These are phyloP conservation scores for Halcyon malimbica DNA, from an alignment of 2,113 vertebrate species.

Conservation along the genomic window DNA sequence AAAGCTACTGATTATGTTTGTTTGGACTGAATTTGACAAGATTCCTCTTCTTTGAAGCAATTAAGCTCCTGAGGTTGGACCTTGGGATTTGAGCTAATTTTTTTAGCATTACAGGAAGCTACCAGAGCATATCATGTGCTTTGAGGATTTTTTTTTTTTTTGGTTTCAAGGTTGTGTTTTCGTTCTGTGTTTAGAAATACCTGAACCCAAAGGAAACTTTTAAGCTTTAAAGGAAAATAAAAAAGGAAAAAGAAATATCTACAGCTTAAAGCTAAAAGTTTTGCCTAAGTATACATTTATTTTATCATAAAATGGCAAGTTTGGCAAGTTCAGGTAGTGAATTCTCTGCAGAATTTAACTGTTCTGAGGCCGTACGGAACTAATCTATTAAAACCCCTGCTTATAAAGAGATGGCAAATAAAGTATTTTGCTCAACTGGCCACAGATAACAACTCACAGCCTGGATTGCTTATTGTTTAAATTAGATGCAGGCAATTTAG, in stretches of 20 bases:
- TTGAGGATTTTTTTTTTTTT: conserved; percentile 51
- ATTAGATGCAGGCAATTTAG: neutral
- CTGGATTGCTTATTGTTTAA: neutral
- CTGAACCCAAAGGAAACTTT: neutral
- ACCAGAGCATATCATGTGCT: conserved; percentile 75
- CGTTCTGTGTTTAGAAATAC: neutral
- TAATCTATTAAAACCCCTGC: neutral
- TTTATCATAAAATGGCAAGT: neutral
- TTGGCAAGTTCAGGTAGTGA: neutral
- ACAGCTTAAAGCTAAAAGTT: neutral
- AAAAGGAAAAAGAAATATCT: neutral
- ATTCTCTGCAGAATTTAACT: neutral
- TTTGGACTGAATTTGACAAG: conserved; percentile 87
- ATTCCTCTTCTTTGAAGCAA: conserved; percentile 89
- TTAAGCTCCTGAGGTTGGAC: conserved; percentile 87
- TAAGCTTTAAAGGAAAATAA: neutral
- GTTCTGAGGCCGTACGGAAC: neutral
- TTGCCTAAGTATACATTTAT: neutral
- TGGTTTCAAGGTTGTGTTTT: conserved; percentile 46
- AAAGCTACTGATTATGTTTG: conserved; percentile 85
- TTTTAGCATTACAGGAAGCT: conserved; percentile 75
- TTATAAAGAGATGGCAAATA: neutral
- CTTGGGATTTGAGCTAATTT: conserved; percentile 85
- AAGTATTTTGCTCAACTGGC: neutral
- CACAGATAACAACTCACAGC: neutral